Evolutionary conservation across 2,888 invertebrate genomes (phyloP), one percentile per base, ranked within the genome.

Genomic region (Sarcophaga caerulescens): DNA sequence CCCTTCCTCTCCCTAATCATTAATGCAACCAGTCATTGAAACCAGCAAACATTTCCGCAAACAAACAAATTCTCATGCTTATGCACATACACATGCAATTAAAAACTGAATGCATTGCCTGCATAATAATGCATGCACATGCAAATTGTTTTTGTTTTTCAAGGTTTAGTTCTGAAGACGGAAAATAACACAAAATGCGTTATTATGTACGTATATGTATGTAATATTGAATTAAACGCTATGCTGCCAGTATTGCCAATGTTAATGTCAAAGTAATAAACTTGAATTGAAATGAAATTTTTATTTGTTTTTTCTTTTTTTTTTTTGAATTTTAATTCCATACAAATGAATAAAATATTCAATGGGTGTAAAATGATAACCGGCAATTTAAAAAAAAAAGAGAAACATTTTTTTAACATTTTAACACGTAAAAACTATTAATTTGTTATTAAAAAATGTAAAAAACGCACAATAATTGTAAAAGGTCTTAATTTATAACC

Each of bases 191-290:
- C 6, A 35, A 35, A 35, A 35, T 35, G 35, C 35, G 35, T 35
- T 35, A 4, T 4, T 25, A 25, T 25, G 23, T 25, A 3, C 2
- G 10, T 35, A 10, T 35, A 35, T 2, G 6, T 6, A 35, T 35
- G 35, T 35, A 35, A 10, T 35, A 35, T 35, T 10, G 35, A 35
- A 35, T 10, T 35, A 10, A 57, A 57, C 10, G 57, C 57, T 5
- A 57, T 57, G 17, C 3, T 57, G 57, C 17, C 57, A n/a, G 57
- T 35, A 35, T 35, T 35, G n/a, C 62, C 85, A 85, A 85, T 85
- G 85, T 85, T 79, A 85, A 85, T 75, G 85, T 82, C 85, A 85
- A 81, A 81, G 77, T 35, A 68, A 79, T 81, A 85, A 81, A 85
- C 85, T 85, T 85, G 85, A 79, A 75, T 52, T 60, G 60, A 68